Conservation (phyloP, 2,888 invertebrate species). For the Gryllus longicercus region DNA sequence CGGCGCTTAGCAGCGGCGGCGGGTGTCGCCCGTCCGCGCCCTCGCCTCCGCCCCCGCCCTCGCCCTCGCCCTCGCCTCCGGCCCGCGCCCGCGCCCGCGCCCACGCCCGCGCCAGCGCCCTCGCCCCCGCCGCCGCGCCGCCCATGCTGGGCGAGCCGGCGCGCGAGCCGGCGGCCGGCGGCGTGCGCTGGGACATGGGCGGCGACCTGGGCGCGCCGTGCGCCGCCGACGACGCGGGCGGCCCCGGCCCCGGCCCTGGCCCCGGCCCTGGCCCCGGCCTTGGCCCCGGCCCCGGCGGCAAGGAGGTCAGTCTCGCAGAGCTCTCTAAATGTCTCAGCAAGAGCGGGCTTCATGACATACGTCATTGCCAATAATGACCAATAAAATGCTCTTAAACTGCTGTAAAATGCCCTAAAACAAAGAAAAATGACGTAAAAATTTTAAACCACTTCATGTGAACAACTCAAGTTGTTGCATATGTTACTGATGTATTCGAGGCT, state of each 20-base stretch:
- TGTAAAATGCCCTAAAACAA: too few relatives aligned
- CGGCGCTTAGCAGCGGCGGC: slow-evolving; percentile 28
- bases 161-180: slow-evolving; percentile 35
- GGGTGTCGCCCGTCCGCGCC: slow-evolving; percentile 35
- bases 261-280: slow-evolving; percentile 33
- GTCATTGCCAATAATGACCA: too few relatives aligned
- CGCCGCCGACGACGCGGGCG: slow-evolving; percentile 35
- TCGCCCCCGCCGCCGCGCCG: slow-evolving; percentile 44
- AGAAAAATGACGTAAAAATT: too few relatives aligned
- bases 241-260: slow-evolving; percentile 34
- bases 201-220: slow-evolving; percentile 36
- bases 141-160: slow-evolving; percentile 35
- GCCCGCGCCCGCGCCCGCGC: slow-evolving; percentile 34
- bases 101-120: slow-evolving; percentile 46
- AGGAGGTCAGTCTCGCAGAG: slow-evolving; percentile 31
- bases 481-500: too few relatives aligned
- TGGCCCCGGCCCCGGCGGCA: slow-evolving; percentile 35
- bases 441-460: too few relatives aligned
- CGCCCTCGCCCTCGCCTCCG: slow-evolving; percentile 25
- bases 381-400: too few relatives aligned
- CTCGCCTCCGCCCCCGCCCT: slow-evolving; percentile 52
- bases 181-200: slow-evolving; percentile 35
- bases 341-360: too few relatives aligned
- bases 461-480: too few relatives aligned
- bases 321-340: too few relatives aligned